Evolutionary conservation across 2,888 invertebrate species (phyloP), one percentile per base, ranked within the genome.

Genomic region (Stenodema calcarata): DNA sequence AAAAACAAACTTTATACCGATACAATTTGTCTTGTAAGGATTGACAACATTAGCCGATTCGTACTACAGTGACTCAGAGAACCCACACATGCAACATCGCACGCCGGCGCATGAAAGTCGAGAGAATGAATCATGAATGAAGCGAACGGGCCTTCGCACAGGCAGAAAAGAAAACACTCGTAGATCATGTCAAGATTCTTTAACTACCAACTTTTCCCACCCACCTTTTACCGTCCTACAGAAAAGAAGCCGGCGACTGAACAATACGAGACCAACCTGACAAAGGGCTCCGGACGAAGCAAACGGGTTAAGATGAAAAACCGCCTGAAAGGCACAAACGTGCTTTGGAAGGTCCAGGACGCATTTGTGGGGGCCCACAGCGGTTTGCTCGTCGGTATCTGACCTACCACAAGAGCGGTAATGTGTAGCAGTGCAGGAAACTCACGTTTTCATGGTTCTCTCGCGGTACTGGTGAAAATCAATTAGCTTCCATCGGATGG

Each of bases 321-420:
- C 35, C 73, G 18, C 41, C 73, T 41, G 73, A 75, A 35, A 75
- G 73, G 14, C n/a, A 2, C 73, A 35, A 75, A 75, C 73, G 73
- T 75, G 73, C 73, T 35, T 14, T 18, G 4, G 16, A 18, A 4
- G 73, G 35, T 28, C n/a, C 41, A 35, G n/a, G 35, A 41, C 35
- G 73, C 35, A 75, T 75, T 75, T 75, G 73, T 41, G 73, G 18
- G 73, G 30, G 3, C n/a, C 73, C 73, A 75, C 73, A 75, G 73
- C 73, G 73, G 73, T 75, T 14, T 41, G 35, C 73, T 30, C 73
- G 30, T 75, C 73, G 30, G 50, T 62, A 75, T 75, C 41, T 75
- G 73, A 75, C 73, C 73, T 75, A 75, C 73, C 73, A 41, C 73
- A 75, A 75, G 41, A 12, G 16, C 18, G 28, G 14, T 75, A 75